Conservation (phyloP, 2,113 vertebrate species). For the Prolemur simus region DNA sequence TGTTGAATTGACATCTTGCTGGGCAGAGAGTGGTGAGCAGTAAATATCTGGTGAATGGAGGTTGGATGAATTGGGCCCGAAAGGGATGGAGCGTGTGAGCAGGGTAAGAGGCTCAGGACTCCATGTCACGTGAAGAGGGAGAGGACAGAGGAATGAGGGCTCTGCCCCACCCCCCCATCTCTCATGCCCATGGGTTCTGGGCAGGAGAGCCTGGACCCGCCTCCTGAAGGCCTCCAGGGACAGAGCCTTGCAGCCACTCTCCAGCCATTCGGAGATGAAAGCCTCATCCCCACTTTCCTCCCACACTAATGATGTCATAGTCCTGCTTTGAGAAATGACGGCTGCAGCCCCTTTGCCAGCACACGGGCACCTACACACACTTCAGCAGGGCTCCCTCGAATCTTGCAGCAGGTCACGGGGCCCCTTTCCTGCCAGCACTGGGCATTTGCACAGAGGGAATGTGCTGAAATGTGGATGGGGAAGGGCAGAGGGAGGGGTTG, state of each 20-base stretch:
- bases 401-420: not conserved
- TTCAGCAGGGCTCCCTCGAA: not conserved
- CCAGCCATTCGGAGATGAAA: not conserved
- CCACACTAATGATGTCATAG: not conserved
- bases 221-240: not conserved
- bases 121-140: not conserved
- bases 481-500: not conserved
- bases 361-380: not conserved
- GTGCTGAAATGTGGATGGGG: not conserved
- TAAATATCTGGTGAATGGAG: not conserved
- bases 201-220: not conserved
- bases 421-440: not conserved
- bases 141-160: not conserved
- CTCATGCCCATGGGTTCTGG: not conserved
- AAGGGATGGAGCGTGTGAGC: not conserved
- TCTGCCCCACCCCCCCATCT: not conserved
- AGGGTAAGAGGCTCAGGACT: not conserved
- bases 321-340: not conserved
- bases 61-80: not conserved
- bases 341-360: not conserved
- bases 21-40: not conserved
- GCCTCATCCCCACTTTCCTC: not conserved
- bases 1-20: not conserved
- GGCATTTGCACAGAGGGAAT: not conserved
- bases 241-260: not conserved